Percentiles rank a stretch among this genome's conserved stretches.
phyloP scores from a whole-genome alignment of 2,113 vertebrate genomes.

The Cettia cetti region DNA sequence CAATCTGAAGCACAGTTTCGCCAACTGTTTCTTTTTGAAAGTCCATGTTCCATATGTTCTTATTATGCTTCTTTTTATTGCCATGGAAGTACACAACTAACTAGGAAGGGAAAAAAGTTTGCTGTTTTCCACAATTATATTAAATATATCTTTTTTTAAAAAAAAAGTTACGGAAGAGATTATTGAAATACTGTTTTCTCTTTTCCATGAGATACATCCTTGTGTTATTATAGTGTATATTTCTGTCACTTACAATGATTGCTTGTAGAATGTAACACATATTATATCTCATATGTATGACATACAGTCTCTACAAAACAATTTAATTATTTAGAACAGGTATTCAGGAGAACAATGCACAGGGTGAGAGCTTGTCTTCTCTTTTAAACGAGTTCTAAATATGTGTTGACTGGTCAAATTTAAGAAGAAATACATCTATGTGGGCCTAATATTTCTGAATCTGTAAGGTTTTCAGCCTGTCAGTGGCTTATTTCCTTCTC shows the following conservation, averaged over 20 bases:
- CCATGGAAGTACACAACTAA: background rate
- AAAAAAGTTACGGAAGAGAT: background rate
- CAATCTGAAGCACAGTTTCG: slow-evolving; percentile 23
- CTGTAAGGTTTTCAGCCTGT: too few relatives aligned
- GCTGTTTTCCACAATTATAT: background rate
- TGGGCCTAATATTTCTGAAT: too few relatives aligned
- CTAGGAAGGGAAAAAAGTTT: background rate
- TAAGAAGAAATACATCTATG: background rate
- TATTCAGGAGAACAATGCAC: background rate
- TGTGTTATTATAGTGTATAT: background rate
- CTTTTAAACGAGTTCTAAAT: background rate
- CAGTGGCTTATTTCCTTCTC: too few relatives aligned
- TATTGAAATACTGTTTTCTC: background rate
- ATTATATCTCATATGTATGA: background rate
- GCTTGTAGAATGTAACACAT: background rate
- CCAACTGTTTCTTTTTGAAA: slow-evolving; percentile 50
- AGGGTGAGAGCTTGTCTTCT: background rate
- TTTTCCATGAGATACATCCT: background rate
- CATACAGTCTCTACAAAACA: background rate
- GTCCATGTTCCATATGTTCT: slow-evolving; percentile 50
- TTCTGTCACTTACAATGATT: background rate
- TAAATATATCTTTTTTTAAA: background rate
- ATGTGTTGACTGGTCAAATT: background rate
- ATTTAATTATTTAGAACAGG: background rate
- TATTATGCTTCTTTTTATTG: slow-evolving; percentile 40